A percentile compares a stretch with the other conserved stretches of the same genome.
phyloP scores from a whole-genome alignment of 2,888 invertebrate genomes.

The Drosophila recens region DNA sequence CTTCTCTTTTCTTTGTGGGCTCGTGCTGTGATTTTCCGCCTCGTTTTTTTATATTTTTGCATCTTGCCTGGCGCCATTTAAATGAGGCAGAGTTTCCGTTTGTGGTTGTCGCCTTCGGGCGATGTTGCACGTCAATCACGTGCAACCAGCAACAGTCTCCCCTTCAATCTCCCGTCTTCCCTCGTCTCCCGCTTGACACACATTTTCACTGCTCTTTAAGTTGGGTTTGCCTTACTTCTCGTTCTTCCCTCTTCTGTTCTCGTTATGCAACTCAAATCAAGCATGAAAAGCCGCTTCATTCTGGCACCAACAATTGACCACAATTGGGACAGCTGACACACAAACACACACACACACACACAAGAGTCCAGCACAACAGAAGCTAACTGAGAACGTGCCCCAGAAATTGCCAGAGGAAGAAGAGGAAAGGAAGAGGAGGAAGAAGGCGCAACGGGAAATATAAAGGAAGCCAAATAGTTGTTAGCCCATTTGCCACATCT shows the following conservation, averaged over 20 bases:
- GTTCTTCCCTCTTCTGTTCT: background rate
- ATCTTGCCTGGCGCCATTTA: conserved; percentile 52
- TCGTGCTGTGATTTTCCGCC: conserved; percentile 43
- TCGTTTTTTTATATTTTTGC: conserved; percentile 12
- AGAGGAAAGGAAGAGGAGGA: background rate
- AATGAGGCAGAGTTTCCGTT: conserved; percentile 61
- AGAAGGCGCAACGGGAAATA: conserved; percentile 4
- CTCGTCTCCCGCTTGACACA: conserved; percentile 55
- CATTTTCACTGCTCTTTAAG: conserved; percentile 45
- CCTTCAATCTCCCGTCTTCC: background rate
- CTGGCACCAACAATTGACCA: conserved; percentile 73
- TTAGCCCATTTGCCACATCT: conserved; percentile 73
- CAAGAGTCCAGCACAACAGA: conserved; percentile 34
- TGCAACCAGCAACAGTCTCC: conserved; percentile 26
- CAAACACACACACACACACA: conserved; percentile 11
- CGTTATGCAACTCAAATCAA: conserved; percentile 73
- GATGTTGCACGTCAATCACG: conserved; percentile 41
- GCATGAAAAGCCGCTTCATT: conserved; percentile 61
- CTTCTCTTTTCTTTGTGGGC: conserved; percentile 16
- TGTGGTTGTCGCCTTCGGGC: conserved; percentile 47
- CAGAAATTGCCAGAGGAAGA: background rate
- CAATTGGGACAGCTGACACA: conserved; percentile 69
- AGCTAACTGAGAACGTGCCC: conserved; percentile 42
- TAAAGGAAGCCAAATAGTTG: conserved; percentile 78
- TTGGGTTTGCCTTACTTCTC: background rate